Evolutionary conservation across 2,113 vertebrate species (phyloP).

Genomic region (Xiphophorus hellerii): DNA sequence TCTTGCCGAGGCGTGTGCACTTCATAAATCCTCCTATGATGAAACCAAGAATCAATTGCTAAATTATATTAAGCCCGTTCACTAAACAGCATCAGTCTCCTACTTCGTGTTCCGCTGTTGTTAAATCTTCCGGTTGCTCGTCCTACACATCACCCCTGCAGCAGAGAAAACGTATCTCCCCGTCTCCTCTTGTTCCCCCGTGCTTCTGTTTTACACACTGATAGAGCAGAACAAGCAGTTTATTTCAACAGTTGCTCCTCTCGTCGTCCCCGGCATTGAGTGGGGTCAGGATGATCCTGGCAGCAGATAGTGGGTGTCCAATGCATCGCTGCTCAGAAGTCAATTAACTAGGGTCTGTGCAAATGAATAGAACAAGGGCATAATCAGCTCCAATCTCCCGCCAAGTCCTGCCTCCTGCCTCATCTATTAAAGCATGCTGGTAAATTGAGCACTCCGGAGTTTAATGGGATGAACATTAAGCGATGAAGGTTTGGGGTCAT

Average conservation of each 20-base stretch:
- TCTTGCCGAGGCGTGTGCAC: neutral
- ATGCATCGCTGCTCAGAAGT: conserved; percentile 71
- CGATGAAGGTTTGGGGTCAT: conserved; percentile 37
- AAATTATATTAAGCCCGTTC: conserved; percentile 26
- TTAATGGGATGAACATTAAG: conserved; percentile 68
- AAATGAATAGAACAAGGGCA: conserved; percentile 75
- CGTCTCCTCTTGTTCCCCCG: conserved; percentile 1
- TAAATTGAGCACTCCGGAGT: conserved; percentile 67
- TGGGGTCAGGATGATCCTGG: conserved; percentile 56
- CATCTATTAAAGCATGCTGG: conserved; percentile 62
- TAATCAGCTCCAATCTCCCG: conserved; percentile 74
- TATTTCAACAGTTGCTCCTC: conserved; percentile 60
- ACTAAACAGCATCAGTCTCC: conserved; percentile 22
- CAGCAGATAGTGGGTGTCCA: conserved; percentile 68
- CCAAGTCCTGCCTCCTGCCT: conserved; percentile 64
- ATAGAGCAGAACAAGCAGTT: conserved; percentile 50
- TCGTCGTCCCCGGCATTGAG: conserved; percentile 49
- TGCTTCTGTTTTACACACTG: conserved; percentile 36
- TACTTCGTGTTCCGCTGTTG: conserved; percentile 18
- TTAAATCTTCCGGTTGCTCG: neutral
- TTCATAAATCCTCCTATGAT: neutral
- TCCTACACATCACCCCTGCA: conserved; percentile 13
- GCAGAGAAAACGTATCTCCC: conserved; percentile 15
- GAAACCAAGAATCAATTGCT: conserved; percentile 20
- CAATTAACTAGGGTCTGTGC: conserved; percentile 70